A percentile compares a stretch with the other conserved stretches of the same genome.
These are phyloP conservation scores for Xestia xanthographa DNA, from an alignment of 2,888 invertebrate species.

Conservation along the genomic window DNA sequence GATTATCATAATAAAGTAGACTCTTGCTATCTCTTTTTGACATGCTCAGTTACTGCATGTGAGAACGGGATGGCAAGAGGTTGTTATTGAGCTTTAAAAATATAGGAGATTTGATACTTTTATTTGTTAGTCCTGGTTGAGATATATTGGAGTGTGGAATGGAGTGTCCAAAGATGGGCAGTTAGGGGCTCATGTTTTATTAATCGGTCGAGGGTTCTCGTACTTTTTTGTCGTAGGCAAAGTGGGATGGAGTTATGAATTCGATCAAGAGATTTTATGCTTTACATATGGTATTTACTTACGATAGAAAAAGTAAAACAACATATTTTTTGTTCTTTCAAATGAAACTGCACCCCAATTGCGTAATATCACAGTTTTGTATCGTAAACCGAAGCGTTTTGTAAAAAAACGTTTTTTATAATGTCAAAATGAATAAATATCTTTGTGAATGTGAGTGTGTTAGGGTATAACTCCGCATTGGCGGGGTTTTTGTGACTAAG, in stretches of 20 bases:
- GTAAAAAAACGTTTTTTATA: neutral
- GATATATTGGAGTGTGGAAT: slow-evolving; percentile 48
- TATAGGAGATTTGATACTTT: slow-evolving; percentile 61
- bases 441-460: neutral
- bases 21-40: slow-evolving; percentile 67
- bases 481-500: neutral
- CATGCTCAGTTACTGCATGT: neutral
- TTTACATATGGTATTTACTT: neutral
- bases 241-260: slow-evolving; percentile 16
- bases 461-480: neutral
- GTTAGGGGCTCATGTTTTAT: slow-evolving; percentile 53
- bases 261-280: neutral
- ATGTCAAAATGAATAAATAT: neutral
- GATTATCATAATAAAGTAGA: slow-evolving; percentile 88
- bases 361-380: neutral
- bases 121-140: slow-evolving; percentile 55
- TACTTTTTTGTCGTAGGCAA: slow-evolving; percentile 13
- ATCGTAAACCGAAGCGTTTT: neutral
- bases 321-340: neutral
- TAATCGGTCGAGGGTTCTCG: slow-evolving; percentile 11
- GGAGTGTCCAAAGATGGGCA: slow-evolving; percentile 42
- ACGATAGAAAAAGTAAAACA: neutral
- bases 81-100: slow-evolving; percentile 64
- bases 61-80: slow-evolving; percentile 25
- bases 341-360: too few species aligned